Percentiles rank a stretch among this genome's conserved stretches.
These are phyloP conservation scores for Anarrhichthys ocellatus DNA, from an alignment of 2,113 vertebrate genomes.

Conservation along the genomic window DNA sequence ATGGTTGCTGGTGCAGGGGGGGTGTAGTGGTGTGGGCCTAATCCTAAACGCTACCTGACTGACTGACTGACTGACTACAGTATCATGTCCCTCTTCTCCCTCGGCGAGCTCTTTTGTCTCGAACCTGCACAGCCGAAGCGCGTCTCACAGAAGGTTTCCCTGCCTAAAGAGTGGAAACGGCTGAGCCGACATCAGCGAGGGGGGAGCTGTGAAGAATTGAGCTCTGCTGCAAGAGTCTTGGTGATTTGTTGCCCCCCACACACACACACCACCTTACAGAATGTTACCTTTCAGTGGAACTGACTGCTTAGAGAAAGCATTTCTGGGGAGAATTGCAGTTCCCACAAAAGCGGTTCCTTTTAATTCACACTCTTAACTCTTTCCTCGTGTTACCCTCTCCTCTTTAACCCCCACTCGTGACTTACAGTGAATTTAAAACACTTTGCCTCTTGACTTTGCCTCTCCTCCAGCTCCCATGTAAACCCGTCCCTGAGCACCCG, in stretches of 20 bases:
- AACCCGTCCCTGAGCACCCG: slow-evolving; percentile 49
- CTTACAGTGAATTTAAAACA: slow-evolving; percentile 48
- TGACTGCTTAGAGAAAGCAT: slow-evolving; percentile 15
- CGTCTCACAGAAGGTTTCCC: slow-evolving; percentile 46
- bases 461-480: slow-evolving; percentile 32
- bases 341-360: slow-evolving; percentile 24
- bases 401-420: slow-evolving; percentile 27
- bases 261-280: background rate
- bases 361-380: slow-evolving; percentile 2
- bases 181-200: slow-evolving; percentile 27
- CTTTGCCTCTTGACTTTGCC: slow-evolving; percentile 40
- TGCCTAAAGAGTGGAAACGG: slow-evolving; percentile 17
- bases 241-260: slow-evolving; percentile 45
- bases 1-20: slow-evolving; percentile 48
- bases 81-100: slow-evolving; percentile 52
- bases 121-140: slow-evolving; percentile 45
- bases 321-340: slow-evolving; percentile 7
- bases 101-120: slow-evolving; percentile 18
- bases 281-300: slow-evolving; percentile 42
- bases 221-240: slow-evolving; percentile 48
- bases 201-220: slow-evolving; percentile 52
- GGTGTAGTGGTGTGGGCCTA: slow-evolving; percentile 24
- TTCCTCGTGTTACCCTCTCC: slow-evolving; percentile 7
- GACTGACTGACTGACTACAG: slow-evolving; percentile 49
- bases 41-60: slow-evolving; percentile 67